Evolutionary conservation across 2,888 invertebrate genomes (phyloP), one percentile per base, ranked within the genome.

Genomic region (Boloria euphrosyne): DNA sequence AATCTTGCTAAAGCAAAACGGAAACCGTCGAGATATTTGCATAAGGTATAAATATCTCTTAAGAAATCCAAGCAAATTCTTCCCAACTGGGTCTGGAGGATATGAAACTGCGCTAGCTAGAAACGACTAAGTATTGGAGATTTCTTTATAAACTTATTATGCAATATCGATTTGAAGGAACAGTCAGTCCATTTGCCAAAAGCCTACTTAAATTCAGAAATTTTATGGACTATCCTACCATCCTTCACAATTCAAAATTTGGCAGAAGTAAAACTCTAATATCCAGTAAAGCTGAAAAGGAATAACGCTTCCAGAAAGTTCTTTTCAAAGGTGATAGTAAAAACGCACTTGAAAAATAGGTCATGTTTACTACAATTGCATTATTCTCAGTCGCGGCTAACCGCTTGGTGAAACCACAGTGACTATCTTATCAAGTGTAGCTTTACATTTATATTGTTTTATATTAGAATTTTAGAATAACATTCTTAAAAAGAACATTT

Each of bases 381-480:
- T 59, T 59, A 59, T 50, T 59, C 17, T 16, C 31, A 59, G 27
- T 16, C 14, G n/a, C 59, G 31, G 38, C 50, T 59, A 59, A 18
- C 31, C 50, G 17, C 14, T 14, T 31, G 16, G 13, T 49, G 4
- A 50, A 59, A 59, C 59, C 59, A 13, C 59, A 59, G 6, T n/a
- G 0, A 22, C 47, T 47, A 18, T 31, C 49, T 47, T 59, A 31
- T 54, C 38, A 43, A 13, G 38, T 43, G 16, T 31, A 46, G 22
- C 44, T n/a, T 44, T 38, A 1, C 14, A 44, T 22, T 46, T 43
- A 7, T 47, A 13, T 49, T 49, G 13, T 49, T 27, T 17, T 7
- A 10, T 50, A 38, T 50, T 31, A 50, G 3, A 17, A 49, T 50
- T 50, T 50, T 31, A 50, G 3, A 17, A 49, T 4, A 4, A 49